Evolutionary conservation across 2,797 vertebrate species (phyloP).

Genomic region (Gadopsis bispinosus): DNA sequence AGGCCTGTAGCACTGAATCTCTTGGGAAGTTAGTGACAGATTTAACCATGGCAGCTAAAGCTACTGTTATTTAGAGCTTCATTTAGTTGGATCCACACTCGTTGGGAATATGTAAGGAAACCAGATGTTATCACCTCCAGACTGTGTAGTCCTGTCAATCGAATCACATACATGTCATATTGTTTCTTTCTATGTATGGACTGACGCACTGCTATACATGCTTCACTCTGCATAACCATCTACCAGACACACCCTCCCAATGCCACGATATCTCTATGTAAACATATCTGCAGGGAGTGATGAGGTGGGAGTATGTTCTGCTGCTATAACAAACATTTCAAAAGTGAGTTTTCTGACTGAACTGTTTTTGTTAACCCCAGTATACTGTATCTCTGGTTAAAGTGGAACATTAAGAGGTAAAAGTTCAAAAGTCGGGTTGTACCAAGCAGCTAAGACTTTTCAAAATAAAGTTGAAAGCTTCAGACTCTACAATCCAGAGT

Average conservation of each 20-base stretch:
- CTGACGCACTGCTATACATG: too few species aligned
- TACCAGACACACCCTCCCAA: too few species aligned
- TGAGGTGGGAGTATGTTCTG: too few species aligned
- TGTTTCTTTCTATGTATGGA: conserved; percentile 15
- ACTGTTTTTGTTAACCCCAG: conserved; percentile 8
- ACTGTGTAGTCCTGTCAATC: conserved; percentile 12
- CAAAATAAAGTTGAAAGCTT: conserved; percentile 17
- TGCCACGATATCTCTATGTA: too few species aligned
- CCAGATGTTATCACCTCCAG: conserved; percentile 38
- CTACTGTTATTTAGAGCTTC: conserved; percentile 71
- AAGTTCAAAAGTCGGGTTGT: background rate
- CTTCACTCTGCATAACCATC: too few species aligned
- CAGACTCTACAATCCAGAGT: background rate
- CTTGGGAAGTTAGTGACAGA: conserved; percentile 71
- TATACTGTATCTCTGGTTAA: background rate
- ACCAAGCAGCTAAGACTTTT: background rate
- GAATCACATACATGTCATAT: conserved; percentile 27
- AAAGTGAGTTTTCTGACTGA: too few species aligned
- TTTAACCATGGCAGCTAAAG: conserved; percentile 72
- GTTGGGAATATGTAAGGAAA: conserved; percentile 37
- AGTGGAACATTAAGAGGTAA: background rate
- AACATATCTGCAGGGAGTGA: too few species aligned
- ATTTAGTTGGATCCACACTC: conserved; percentile 56
- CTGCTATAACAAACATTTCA: too few species aligned
- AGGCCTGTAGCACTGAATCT: conserved; percentile 58